Evolutionary conservation across 1,140 invertebrate genomes (phyloP).

Genomic region (Alviniconcha marisindica): DNA sequence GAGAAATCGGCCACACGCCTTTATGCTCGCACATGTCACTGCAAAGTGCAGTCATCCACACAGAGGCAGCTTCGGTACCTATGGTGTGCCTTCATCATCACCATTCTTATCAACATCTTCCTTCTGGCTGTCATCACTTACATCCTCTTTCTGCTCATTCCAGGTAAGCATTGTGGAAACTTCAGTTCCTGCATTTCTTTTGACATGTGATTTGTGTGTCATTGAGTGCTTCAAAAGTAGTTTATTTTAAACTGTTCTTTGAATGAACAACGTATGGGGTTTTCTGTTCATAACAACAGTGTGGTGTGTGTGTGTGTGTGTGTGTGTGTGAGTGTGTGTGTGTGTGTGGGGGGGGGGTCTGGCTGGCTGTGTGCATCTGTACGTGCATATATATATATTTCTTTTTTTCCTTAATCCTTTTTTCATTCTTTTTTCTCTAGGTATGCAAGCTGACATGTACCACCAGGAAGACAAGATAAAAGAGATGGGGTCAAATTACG

Average conservation of each 20-base stretch:
- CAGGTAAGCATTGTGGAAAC: not conserved
- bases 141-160: constrained; percentile 21
- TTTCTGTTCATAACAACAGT: no score
- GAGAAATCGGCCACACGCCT: constrained; percentile 6
- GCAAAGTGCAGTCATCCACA: not conserved
- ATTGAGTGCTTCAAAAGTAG: no score
- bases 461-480: not conserved
- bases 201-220: no score
- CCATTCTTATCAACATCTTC: constrained; percentile 8
- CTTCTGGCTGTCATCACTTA: not conserved
- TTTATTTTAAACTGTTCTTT: no score
- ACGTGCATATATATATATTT: no score
- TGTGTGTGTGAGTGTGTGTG: no score
- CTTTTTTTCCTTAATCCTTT: no score
- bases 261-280: no score
- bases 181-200: no score
- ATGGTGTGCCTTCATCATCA: constrained; percentile 12
- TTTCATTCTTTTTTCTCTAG: not conserved
- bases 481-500: not conserved
- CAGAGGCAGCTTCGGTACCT: constrained; percentile 26
- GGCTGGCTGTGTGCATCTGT: no score
- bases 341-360: no score
- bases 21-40: constrained; percentile 27
- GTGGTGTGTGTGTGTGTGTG: no score
- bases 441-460: not conserved